Percentiles rank a stretch among this genome's conserved stretches.
These are phyloP conservation scores for Dinomys branickii DNA, from an alignment of 2,113 vertebrate species.

Conservation along the genomic window DNA sequence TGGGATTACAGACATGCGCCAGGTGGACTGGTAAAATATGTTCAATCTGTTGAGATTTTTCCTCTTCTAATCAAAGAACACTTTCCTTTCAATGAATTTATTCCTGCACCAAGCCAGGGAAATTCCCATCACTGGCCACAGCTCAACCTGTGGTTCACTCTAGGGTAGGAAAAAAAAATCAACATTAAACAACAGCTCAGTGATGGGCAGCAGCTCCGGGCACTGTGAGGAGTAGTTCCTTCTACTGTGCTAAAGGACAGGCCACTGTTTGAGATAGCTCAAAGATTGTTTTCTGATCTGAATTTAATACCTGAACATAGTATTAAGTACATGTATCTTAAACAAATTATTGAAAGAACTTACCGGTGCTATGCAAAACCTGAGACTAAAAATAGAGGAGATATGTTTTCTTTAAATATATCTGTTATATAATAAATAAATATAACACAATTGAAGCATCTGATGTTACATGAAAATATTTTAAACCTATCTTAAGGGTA, in stretches of 20 bases:
- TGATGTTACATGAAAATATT: background rate
- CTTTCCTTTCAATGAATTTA: background rate
- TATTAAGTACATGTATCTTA: slow-evolving; percentile 24
- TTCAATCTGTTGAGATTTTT: background rate
- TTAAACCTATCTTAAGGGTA: background rate
- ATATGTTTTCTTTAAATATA: background rate
- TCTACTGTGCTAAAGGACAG: background rate
- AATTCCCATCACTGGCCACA: background rate
- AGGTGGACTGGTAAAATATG: background rate
- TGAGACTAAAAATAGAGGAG: background rate
- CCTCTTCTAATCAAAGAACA: background rate
- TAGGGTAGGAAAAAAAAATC: background rate
- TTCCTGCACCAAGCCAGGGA: background rate
- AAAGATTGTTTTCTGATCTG: background rate
- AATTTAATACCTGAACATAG: background rate
- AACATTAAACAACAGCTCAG: background rate
- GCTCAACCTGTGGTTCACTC: background rate
- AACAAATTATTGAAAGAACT: background rate
- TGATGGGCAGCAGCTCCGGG: background rate
- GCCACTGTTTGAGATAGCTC: background rate
- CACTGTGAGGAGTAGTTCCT: background rate
- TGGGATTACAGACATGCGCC: background rate
- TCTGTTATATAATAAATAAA: background rate
- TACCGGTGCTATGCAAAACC: background rate
- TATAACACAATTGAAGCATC: background rate